Evolutionary conservation across 2,797 vertebrate species (phyloP).

Genomic region (Phoebastria nigripes): DNA sequence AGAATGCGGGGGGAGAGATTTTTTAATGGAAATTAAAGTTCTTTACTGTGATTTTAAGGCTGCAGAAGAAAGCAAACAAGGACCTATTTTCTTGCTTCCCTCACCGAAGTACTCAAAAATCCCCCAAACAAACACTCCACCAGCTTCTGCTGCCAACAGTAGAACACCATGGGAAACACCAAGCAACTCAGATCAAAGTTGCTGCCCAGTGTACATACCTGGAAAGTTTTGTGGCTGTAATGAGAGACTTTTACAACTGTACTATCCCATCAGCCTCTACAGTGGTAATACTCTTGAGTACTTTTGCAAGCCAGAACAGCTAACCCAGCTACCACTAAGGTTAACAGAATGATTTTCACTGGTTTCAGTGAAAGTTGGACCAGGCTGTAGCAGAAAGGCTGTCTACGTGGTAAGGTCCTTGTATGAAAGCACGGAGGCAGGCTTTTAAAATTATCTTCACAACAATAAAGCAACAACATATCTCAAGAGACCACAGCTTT

Average conservation of each 20-base stretch:
- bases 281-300: neutral
- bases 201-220: neutral
- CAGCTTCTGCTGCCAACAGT: neutral
- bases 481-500: neutral
- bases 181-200: neutral
- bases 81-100: neutral
- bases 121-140: neutral
- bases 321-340: neutral
- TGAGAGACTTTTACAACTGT: neutral
- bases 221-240: neutral
- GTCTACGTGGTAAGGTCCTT: neutral
- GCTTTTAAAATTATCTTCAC: neutral
- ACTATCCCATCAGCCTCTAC: neutral
- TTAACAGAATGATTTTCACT: neutral
- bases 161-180: neutral
- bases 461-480: neutral
- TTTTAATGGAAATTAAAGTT: neutral
- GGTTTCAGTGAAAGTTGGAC: neutral
- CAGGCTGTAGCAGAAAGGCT: neutral
- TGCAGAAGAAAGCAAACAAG: neutral
- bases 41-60: neutral
- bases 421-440: neutral
- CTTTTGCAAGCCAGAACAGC: neutral
- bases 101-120: neutral
- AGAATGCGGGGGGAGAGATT: accelerated